phyloP scores from a whole-genome alignment of 2,888 invertebrate species.

The Odontocolon sp. region DNA sequence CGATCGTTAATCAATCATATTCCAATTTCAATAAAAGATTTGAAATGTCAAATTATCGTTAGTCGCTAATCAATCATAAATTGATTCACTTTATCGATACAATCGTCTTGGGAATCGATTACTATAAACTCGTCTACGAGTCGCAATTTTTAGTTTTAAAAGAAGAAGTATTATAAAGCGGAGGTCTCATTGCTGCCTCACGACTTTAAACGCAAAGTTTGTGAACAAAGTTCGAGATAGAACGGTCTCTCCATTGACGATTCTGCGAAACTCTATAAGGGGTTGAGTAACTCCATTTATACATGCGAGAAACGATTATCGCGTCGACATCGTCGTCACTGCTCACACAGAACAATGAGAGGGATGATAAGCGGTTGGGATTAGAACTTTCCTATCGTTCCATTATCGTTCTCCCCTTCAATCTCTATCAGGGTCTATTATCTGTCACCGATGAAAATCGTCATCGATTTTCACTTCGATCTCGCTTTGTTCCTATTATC shows the following conservation, averaged over 20 bases:
- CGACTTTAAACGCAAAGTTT: not conserved
- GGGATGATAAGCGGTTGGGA: constrained; percentile 49
- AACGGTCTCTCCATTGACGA: not conserved
- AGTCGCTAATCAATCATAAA: constrained; percentile 44
- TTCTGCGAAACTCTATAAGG: not conserved
- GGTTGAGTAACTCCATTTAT: constrained; percentile 25
- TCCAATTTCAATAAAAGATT: too few relatives aligned
- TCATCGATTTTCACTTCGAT: constrained; percentile 51
- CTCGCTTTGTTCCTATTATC: not conserved
- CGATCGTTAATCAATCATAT: too few relatives aligned
- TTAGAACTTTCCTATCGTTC: constrained; percentile 36
- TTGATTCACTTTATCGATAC: not conserved
- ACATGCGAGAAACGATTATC: constrained; percentile 44
- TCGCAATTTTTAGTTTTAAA: constrained; percentile 21
- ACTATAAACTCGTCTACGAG: constrained; percentile 6
- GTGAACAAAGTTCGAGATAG: constrained; percentile 18
- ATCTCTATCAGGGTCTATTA: not conserved
- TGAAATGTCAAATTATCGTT: too few relatives aligned
- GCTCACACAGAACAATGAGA: constrained; percentile 37
- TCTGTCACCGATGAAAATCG: constrained; percentile 47
- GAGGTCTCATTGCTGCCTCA: not conserved
- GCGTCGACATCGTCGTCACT: constrained; percentile 24
- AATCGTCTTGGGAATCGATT: constrained; percentile 41
- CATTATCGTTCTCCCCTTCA: constrained; percentile 15
- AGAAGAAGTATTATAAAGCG: constrained; percentile 20